Base-by-base conservation (phyloP, 2,797 vertebrate species). In the Labroides dimidiatus region DNA sequence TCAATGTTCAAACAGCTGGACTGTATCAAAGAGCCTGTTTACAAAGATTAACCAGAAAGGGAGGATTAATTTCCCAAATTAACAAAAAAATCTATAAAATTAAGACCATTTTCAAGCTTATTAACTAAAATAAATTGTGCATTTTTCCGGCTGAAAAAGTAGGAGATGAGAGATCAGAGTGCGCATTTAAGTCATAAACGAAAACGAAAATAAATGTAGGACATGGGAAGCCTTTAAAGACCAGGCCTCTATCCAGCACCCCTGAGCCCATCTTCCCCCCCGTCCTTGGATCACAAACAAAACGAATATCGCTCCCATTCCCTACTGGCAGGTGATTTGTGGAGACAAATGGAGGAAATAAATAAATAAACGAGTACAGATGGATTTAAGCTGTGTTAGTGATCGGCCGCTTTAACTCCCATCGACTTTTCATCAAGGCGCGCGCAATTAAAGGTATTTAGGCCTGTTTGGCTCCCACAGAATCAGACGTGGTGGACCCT, bases 401-500 rank as follows among this genome's bases (percentile, higher is more conserved):
- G 88, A 90, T 90, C 88, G 78, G 79, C 75, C 88, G 89, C 86
- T 91, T 92, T 86, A 88, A 84, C 85, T 95, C 93, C 85, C 92
- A 97, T 97, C 94, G 95, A 96, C 95, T 96, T 97, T 96, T 96
- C 95, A 97, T 96, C 94, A 91, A 91, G 91, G 90, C 90, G 90
- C 90, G 93, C 92, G 93, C 95, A 96, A 96, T 97, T 96, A 95
- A 95, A 96, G 93, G 93, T 94, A 95, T 96, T 96, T 95, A 91
- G 90, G 80, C 80, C 82, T 81, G 95, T 95, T 95, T 94, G 94
- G 92, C 92, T 90, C 87, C 93, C 94, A 95, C 94, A 93, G 92
- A 95, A 93, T 92, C 91, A 90, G 88, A 93, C 91, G 89, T 84
- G 81, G 74, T 86, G 36, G 83, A 89, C 78, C 75, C 78, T 87